Conservation (phyloP, 2,113 vertebrate species). For the Cyprinodon tularosa region DNA sequence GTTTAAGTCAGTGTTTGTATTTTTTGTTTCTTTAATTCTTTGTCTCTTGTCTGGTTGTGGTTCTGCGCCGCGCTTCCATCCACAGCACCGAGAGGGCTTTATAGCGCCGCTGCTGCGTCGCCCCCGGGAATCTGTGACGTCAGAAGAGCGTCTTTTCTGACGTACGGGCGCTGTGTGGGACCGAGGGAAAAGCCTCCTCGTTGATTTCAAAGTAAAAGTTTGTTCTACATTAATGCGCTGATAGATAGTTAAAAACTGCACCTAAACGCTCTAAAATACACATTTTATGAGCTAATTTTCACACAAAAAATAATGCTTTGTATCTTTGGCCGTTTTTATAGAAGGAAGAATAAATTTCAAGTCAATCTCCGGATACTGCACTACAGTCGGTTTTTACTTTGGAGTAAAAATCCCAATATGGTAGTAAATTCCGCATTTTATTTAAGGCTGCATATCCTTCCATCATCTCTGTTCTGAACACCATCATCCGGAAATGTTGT, state of each 20-base stretch:
- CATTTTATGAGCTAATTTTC: neutral
- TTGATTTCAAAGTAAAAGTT: conserved; percentile 71
- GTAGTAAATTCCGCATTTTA: conserved; percentile 77
- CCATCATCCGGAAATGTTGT: conserved; percentile 75
- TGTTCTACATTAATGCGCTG: fast-evolving
- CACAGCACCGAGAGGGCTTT: conserved; percentile 46
- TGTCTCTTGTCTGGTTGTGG: conserved; percentile 4
- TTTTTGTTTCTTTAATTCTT: conserved; percentile 18
- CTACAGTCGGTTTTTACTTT: conserved; percentile 51
- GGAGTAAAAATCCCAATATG: conserved; percentile 75
- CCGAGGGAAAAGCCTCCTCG: conserved; percentile 62
- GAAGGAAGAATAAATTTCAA: fast-evolving
- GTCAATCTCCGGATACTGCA: neutral
- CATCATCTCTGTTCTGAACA: conserved; percentile 42
- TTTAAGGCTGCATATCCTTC: conserved; percentile 65
- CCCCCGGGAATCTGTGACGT: conserved; percentile 71
- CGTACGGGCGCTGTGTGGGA: conserved; percentile 71
- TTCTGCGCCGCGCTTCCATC: conserved; percentile 46
- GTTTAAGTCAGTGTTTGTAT: conserved; percentile 17
- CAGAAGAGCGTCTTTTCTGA: conserved; percentile 72
- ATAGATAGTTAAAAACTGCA: neutral
- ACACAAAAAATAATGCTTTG: neutral
- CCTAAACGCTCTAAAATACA: neutral
- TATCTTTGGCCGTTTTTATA: neutral
- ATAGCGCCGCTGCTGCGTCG: conserved; percentile 50